phyloP scores from a whole-genome alignment of 2,797 vertebrate genomes.

The Characodon lateralis region DNA sequence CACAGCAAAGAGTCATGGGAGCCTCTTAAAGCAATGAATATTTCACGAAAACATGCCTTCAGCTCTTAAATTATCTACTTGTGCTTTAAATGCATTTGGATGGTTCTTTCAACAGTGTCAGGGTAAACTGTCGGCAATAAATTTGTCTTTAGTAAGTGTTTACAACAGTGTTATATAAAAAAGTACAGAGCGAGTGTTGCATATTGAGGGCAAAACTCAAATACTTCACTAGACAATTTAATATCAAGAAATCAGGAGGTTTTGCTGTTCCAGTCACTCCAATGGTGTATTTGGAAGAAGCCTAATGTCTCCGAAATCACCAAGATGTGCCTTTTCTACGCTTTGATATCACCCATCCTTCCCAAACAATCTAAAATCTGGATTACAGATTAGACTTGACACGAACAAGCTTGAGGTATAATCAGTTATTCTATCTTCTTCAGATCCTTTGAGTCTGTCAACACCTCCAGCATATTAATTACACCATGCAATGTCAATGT shows the following conservation, averaged over 20 bases:
- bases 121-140: slow-evolving; percentile 5
- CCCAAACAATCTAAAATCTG: not conserved
- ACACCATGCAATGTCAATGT: not conserved
- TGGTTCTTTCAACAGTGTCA: not conserved
- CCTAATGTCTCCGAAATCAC: not conserved
- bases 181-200: not conserved
- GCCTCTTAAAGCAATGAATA: slow-evolving; percentile 37
- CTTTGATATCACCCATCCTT: no score
- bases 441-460: not conserved
- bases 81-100: not conserved
- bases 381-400: not conserved
- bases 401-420: not conserved
- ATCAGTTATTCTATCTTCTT: not conserved
- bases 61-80: slow-evolving; percentile 17
- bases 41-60: slow-evolving; percentile 35
- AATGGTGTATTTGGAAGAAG: not conserved
- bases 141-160: not conserved
- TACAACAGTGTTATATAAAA: not conserved
- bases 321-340: not conserved
- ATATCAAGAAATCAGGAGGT: not conserved
- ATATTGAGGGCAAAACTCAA: not conserved
- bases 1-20: slow-evolving; percentile 27
- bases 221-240: not conserved
- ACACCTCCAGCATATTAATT: not conserved
- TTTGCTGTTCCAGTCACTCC: not conserved